Percentiles rank a stretch among this genome's conserved stretches.
Evolutionary conservation across 2,113 vertebrate genomes (phyloP).

Genomic region (Actenoides lindsayi): DNA sequence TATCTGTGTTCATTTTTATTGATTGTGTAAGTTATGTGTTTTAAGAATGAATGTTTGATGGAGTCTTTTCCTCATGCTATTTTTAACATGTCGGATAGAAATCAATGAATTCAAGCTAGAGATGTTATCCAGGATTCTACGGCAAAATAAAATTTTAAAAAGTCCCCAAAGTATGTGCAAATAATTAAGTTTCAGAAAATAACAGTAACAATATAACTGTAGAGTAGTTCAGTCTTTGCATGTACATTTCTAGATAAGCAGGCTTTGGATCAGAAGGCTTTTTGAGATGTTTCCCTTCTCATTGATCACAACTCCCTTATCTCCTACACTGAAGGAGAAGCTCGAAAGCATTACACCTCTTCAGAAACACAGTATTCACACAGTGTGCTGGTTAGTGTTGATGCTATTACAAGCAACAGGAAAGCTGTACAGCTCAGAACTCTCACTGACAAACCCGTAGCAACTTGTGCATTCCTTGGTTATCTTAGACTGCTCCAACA

Average conservation of each 20-base stretch:
- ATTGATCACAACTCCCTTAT: background rate
- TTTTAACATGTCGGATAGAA: background rate
- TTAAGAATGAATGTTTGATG: background rate
- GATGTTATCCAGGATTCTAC: background rate
- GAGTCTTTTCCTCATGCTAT: background rate
- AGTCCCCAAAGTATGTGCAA: background rate
- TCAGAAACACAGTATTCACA: background rate
- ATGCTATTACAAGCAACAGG: background rate
- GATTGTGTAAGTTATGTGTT: background rate
- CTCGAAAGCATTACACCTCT: background rate
- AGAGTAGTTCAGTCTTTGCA: background rate
- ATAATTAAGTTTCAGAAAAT: background rate
- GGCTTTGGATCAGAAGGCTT: background rate
- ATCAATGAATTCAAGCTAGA: background rate
- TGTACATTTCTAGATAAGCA: background rate
- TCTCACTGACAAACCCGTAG: background rate
- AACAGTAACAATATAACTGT: background rate
- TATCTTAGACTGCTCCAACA: background rate
- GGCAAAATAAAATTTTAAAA: background rate
- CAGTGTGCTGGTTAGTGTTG: background rate
- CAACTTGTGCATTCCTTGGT: background rate
- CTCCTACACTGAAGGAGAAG: background rate
- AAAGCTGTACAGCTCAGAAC: background rate
- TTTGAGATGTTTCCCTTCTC: background rate
- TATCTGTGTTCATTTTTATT: background rate